Conservation (phyloP, 2,113 vertebrate genomes). For the Columba livia region DNA sequence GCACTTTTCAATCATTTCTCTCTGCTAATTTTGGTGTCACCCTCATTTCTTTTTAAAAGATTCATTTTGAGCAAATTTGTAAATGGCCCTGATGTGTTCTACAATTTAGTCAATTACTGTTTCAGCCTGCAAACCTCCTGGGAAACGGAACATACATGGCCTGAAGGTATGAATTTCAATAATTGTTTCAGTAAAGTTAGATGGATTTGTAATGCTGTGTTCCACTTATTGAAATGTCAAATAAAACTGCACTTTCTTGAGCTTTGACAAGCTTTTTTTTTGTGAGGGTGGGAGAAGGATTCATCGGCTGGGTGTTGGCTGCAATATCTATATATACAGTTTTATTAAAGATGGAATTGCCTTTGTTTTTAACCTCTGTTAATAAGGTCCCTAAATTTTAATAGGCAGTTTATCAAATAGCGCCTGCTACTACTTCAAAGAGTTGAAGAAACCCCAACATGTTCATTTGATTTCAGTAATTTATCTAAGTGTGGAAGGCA, state of each 20-base stretch:
- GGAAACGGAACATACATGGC: slow-evolving; percentile 99
- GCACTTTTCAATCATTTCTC: slow-evolving; percentile 90
- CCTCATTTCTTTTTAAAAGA: slow-evolving; percentile 93
- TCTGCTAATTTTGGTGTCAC: slow-evolving; percentile 88
- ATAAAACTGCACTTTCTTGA: slow-evolving; percentile 87
- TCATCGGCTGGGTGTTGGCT: slow-evolving; percentile 29
- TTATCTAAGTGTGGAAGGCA: not conserved
- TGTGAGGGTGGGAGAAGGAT: slow-evolving; percentile 14
- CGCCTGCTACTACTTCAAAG: not conserved
- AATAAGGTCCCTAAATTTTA: slow-evolving; percentile 28
- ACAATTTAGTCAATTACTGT: slow-evolving; percentile 99
- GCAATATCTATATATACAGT: not conserved
- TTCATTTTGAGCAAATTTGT: slow-evolving; percentile 96
- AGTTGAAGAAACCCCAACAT: not conserved
- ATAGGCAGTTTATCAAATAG: not conserved
- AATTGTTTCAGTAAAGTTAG: slow-evolving; percentile 98
- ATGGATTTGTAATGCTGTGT: slow-evolving; percentile 98
- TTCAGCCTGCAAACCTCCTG: slow-evolving; percentile 99
- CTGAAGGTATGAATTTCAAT: slow-evolving; percentile 99
- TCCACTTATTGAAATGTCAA: slow-evolving; percentile 99
- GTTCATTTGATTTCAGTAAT: slow-evolving; percentile 8
- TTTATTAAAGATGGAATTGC: not conserved
- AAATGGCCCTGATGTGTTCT: slow-evolving; percentile 97
- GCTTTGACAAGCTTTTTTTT: slow-evolving; percentile 76
- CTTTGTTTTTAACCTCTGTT: slow-evolving; percentile 29